Percentiles rank a stretch among this genome's conserved stretches.
These are phyloP conservation scores for Eupristina koningsbergeri DNA, from an alignment of 1,140 invertebrate species.

Conservation along the genomic window DNA sequence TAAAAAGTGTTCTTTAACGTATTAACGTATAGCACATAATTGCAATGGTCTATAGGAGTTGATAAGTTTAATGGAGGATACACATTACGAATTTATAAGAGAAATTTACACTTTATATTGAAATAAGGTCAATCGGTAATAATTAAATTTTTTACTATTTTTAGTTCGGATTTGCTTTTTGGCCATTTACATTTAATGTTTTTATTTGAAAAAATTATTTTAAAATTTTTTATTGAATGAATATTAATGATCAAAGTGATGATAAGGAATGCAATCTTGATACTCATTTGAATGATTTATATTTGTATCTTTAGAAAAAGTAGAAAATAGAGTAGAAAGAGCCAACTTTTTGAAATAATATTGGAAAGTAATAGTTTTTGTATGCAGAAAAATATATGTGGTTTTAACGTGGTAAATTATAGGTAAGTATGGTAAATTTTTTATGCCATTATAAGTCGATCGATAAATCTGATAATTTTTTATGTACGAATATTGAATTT, in stretches of 20 bases:
- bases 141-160: not conserved
- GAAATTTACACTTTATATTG: constrained; percentile 17
- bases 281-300: too few relatives aligned
- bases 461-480: not conserved
- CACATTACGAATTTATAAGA: constrained; percentile 14
- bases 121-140: constrained; percentile 47
- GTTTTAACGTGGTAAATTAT: not conserved
- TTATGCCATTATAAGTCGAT: not conserved
- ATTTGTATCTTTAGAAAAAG: too few relatives aligned
- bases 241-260: too few relatives aligned
- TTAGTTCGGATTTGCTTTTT: not conserved
- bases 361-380: too few relatives aligned
- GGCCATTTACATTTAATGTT: not conserved
- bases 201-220: too few relatives aligned
- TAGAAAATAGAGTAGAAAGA: too few relatives aligned
- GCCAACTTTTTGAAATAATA: too few relatives aligned
- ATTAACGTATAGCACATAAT: constrained; percentile 40
- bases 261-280: too few relatives aligned
- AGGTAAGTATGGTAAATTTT: not conserved
- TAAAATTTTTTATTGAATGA: too few relatives aligned
- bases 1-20: constrained; percentile 39
- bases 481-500: not conserved
- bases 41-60: constrained; percentile 29
- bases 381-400: not conserved
- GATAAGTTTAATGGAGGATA: constrained; percentile 36